These are phyloP conservation scores for Trichonephila clavata DNA, from an alignment of 1,140 invertebrate species.

Conservation along the genomic window DNA sequence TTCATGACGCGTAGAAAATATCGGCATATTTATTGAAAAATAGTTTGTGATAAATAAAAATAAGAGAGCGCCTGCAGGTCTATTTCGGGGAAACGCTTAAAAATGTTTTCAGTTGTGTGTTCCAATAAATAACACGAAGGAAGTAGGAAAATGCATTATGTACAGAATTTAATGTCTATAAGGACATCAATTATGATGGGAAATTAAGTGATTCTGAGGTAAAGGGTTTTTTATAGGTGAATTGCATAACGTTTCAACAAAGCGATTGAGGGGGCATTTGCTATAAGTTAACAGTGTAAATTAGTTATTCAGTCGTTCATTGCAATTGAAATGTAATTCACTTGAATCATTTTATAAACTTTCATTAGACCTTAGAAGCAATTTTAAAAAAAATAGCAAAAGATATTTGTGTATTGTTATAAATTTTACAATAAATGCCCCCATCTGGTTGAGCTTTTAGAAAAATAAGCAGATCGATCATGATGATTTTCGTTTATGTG, in stretches of 20 bases:
- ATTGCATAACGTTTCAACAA: not conserved
- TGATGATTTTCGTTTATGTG: too few relatives aligned
- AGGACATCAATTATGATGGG: not conserved
- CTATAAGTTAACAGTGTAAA: too few relatives aligned
- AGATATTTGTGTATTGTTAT: too few relatives aligned
- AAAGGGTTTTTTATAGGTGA: not conserved
- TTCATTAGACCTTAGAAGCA: too few relatives aligned
- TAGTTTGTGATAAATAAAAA: constrained; percentile 25
- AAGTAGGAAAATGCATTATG: not conserved
- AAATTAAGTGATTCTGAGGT: not conserved
- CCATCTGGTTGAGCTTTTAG: too few relatives aligned
- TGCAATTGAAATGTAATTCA: too few relatives aligned
- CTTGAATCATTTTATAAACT: too few relatives aligned
- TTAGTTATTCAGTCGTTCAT: too few relatives aligned
- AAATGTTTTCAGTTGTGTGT: not conserved
- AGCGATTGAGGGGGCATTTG: too few relatives aligned
- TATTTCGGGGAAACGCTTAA: constrained; percentile 34
- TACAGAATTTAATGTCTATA: not conserved
- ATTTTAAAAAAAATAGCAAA: too few relatives aligned
- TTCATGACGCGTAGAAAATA: constrained; percentile 22
- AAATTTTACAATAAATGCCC: too few relatives aligned
- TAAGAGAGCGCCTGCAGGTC: not conserved
- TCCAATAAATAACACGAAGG: not conserved
- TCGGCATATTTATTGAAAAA: constrained; percentile 59
- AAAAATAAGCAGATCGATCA: too few relatives aligned